Percentiles rank a stretch among this genome's conserved stretches.
These are phyloP conservation scores for Otocyon megalotis DNA, from an alignment of 2,113 vertebrate genomes.

Conservation along the genomic window DNA sequence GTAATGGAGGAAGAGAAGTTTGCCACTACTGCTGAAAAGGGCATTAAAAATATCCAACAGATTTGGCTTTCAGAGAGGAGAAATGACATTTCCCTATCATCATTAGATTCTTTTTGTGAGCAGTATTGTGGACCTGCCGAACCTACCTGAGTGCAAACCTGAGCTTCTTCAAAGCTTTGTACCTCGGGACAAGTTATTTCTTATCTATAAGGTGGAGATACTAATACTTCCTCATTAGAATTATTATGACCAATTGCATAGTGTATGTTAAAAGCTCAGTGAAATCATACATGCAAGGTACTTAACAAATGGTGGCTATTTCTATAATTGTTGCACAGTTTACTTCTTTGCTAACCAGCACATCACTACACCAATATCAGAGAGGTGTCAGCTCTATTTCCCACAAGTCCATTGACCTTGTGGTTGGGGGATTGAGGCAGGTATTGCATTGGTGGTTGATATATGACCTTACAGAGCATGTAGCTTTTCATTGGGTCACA, in stretches of 20 bases:
- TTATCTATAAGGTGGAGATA: not conserved
- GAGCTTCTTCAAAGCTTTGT: not conserved
- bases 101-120: not conserved
- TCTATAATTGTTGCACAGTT: not conserved
- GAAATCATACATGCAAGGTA: not conserved
- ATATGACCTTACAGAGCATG: not conserved
- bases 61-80: not conserved
- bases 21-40: not conserved
- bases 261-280: not conserved
- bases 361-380: not conserved
- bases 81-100: not conserved
- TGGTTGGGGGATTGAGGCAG: not conserved
- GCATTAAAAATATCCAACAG: not conserved
- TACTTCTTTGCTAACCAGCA: not conserved
- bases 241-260: not conserved
- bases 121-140: not conserved
- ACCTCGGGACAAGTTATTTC: not conserved
- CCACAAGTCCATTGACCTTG: not conserved
- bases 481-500: not conserved
- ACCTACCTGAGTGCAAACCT: not conserved
- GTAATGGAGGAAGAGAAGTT: not conserved
- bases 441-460: not conserved
- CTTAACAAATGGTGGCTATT: not conserved
- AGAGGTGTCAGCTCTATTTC: not conserved
- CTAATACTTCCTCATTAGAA: not conserved